Percentiles rank a stretch among this genome's conserved stretches.
phyloP scores from a whole-genome alignment of 2,797 vertebrate genomes.

The Epinephelus coioides region DNA sequence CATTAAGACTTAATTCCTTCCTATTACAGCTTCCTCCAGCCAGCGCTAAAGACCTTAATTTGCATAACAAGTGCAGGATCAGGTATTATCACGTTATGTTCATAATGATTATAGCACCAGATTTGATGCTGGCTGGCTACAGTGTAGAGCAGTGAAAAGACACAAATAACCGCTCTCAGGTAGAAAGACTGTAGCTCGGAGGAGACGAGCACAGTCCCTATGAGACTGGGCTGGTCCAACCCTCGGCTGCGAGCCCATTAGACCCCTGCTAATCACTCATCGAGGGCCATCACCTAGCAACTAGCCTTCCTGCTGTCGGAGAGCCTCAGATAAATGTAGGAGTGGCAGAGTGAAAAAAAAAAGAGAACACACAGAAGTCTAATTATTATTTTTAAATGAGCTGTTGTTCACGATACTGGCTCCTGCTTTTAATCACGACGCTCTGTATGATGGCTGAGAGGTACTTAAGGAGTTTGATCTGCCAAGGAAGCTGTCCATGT shows the following conservation, averaged over 20 bases:
- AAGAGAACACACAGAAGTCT: constrained; percentile 7
- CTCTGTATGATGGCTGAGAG: constrained; percentile 25
- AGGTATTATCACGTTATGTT: constrained; percentile 54
- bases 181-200: constrained; percentile 37
- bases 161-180: constrained; percentile 59
- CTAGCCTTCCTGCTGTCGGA: constrained; percentile 40
- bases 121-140: background rate
- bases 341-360: constrained; percentile 7
- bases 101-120: constrained; percentile 33
- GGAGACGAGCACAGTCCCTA: constrained; percentile 40
- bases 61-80: constrained; percentile 43
- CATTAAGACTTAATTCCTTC: constrained; percentile 21
- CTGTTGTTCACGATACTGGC: constrained; percentile 6
- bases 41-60: constrained; percentile 24
- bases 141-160: constrained; percentile 26
- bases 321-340: constrained; percentile 33
- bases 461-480: constrained; percentile 32
- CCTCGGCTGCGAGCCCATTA: constrained; percentile 37
- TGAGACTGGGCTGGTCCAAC: constrained; percentile 33
- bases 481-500: constrained; percentile 23
- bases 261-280: constrained; percentile 57
- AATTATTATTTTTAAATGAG: constrained; percentile 37
- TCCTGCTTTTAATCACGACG: constrained; percentile 12
- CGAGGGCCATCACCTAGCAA: constrained; percentile 80
- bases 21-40: constrained; percentile 3